Evolutionary conservation across 2,888 invertebrate genomes (phyloP).

Genomic region (Tachystola acroxantha): DNA sequence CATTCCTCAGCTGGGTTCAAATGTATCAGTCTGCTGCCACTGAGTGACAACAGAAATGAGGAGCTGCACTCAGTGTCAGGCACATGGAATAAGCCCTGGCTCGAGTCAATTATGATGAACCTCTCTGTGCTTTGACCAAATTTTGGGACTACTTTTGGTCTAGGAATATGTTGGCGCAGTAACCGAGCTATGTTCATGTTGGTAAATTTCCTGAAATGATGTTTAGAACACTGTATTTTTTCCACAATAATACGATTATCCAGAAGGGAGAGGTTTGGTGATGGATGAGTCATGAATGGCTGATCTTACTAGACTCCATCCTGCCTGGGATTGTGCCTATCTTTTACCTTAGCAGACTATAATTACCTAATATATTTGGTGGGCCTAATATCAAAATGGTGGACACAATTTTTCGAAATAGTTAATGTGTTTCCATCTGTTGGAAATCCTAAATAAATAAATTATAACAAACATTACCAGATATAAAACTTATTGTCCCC

Average conservation of each 20-base stretch:
- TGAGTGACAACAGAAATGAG: slow-evolving; percentile 85
- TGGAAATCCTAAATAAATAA: too few relatives aligned
- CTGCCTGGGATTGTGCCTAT: too few relatives aligned
- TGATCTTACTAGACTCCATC: too few relatives aligned
- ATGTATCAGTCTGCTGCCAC: slow-evolving; percentile 84
- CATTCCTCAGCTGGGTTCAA: slow-evolving; percentile 89
- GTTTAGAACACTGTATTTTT: too few relatives aligned
- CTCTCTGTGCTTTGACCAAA: slow-evolving; percentile 88
- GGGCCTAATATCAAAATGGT: too few relatives aligned
- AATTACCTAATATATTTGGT: too few relatives aligned
- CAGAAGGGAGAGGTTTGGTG: too few relatives aligned
- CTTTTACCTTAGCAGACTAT: too few relatives aligned
- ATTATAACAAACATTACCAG: slow-evolving; percentile 41
- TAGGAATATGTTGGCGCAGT: slow-evolving; percentile 84
- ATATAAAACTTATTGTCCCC: slow-evolving; percentile 40
- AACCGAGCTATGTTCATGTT: slow-evolving; percentile 85
- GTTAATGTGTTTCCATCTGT: too few relatives aligned
- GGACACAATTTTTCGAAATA: too few relatives aligned
- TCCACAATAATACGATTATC: too few relatives aligned
- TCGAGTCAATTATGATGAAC: slow-evolving; percentile 85
- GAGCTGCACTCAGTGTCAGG: slow-evolving; percentile 91
- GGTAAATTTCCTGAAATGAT: slow-evolving; percentile 84
- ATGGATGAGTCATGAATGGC: too few relatives aligned
- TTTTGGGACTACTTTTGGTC: slow-evolving; percentile 83
- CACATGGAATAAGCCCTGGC: slow-evolving; percentile 81